Conservation (phyloP, 2,797 vertebrate species). For the Eulemur coronatus region DNA sequence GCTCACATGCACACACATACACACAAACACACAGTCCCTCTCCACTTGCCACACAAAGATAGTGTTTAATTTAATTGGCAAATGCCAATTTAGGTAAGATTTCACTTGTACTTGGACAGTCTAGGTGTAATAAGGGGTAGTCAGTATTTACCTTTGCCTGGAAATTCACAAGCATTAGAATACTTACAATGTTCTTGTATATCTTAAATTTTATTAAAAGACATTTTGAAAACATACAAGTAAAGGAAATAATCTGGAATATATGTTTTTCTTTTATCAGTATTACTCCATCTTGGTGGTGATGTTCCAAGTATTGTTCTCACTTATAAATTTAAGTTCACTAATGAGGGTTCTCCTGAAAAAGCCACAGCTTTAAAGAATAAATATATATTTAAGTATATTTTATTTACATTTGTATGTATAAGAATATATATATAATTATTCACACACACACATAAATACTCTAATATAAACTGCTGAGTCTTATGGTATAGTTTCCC, state of each 20-base stretch:
- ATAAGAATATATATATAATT: background rate
- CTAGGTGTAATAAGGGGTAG: background rate
- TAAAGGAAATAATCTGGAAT: constrained; percentile 10
- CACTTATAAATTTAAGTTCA: background rate
- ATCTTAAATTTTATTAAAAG: background rate
- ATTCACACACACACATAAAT: background rate
- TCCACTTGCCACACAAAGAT: background rate
- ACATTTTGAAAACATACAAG: background rate
- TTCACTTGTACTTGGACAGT: background rate
- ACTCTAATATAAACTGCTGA: background rate
- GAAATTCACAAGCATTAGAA: background rate
- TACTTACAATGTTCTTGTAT: background rate
- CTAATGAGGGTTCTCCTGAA: background rate
- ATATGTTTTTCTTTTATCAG: background rate
- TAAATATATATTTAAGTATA: background rate
- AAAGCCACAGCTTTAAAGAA: background rate
- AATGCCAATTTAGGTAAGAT: background rate
- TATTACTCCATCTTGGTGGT: background rate
- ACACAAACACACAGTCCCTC: rapidly evolving
- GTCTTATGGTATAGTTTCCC: background rate
- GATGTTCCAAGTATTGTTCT: background rate
- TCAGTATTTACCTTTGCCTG: background rate
- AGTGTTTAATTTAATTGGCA: background rate
- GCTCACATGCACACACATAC: rapidly evolving
- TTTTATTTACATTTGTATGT: background rate